Percentiles rank a stretch among this genome's conserved stretches.
phyloP scores from a whole-genome alignment of 92 coral and sea anemone species.

The Phenganax subtilis region DNA sequence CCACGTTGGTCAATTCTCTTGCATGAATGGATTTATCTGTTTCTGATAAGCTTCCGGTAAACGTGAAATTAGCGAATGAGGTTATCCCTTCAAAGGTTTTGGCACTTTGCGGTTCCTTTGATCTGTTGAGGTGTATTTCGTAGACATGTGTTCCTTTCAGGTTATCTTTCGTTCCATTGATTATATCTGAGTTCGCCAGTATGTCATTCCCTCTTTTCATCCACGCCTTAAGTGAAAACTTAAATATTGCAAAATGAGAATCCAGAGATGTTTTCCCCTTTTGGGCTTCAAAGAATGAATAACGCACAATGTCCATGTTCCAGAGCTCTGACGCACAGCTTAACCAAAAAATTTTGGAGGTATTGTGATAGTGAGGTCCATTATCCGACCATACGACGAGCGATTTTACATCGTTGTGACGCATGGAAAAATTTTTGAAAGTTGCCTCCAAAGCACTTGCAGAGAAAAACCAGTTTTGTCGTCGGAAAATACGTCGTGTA shows the following conservation, averaged over 20 bases:
- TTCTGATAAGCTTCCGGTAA: not conserved
- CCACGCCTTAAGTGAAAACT: conserved; percentile 27
- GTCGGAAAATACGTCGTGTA: conserved; percentile 30
- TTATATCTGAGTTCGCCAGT: conserved; percentile 7
- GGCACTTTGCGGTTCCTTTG: conserved; percentile 29
- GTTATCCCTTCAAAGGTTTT: conserved; percentile 36
- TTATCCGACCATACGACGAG: conserved; percentile 42
- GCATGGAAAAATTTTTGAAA: conserved; percentile 2
- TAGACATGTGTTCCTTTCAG: conserved; percentile 43
- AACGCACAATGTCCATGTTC: conserved; percentile 15
- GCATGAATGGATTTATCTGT: not conserved
- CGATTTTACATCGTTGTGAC: not conserved
- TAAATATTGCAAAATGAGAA: conserved; percentile 45
- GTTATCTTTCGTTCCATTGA: conserved; percentile 34
- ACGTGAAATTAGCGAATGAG: conserved; percentile 19
- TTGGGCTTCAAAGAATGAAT: conserved; percentile 38
- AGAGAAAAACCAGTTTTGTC: conserved; percentile 28
- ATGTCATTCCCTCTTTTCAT: conserved; percentile 27
- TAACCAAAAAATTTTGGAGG: conserved; percentile 38
- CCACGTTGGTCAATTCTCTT: conserved; percentile 30
- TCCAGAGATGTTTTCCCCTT: conserved; percentile 40
- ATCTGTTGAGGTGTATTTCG: conserved; percentile 36
- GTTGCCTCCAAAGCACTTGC: conserved; percentile 37
- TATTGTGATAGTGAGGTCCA: conserved; percentile 43
- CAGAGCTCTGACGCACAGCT: conserved; percentile 8